Percentiles rank a stretch among this genome's conserved stretches.
Evolutionary conservation across 2,113 vertebrate species (phyloP).

Genomic region (Passer domesticus): DNA sequence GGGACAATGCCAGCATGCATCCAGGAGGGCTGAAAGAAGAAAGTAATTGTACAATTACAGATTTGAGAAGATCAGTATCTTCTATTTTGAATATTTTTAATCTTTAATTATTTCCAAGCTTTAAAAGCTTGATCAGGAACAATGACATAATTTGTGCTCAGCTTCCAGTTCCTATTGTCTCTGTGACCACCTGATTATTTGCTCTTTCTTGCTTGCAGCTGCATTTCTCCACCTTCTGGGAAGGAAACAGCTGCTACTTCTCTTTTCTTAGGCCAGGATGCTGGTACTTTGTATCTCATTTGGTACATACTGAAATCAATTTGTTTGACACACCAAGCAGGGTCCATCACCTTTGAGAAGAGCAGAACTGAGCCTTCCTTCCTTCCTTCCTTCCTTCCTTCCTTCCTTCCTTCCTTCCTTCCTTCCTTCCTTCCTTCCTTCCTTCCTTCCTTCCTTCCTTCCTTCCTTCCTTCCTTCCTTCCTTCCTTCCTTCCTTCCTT

Average conservation of each 20-base stretch:
- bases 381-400: not conserved
- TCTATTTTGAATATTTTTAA: not conserved
- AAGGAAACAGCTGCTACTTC: conserved; percentile 6
- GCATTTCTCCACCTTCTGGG: not conserved
- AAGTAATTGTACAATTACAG: not conserved
- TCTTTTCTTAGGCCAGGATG: not conserved
- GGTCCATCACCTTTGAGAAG: not conserved
- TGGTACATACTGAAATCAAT: not conserved
- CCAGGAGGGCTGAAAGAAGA: not conserved
- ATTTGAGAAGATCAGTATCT: not conserved
- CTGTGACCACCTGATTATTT: not conserved
- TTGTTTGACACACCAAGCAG: not conserved
- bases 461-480: not conserved
- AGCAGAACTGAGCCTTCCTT: not conserved
- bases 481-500: no score
- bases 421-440: not conserved
- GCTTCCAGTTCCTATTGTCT: not conserved
- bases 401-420: not conserved
- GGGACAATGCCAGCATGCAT: not conserved
- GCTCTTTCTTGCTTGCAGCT: not conserved
- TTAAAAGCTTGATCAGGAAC: not conserved
- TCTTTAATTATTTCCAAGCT: not conserved
- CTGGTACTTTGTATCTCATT: not conserved
- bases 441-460: not conserved
- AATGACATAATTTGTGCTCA: not conserved